These are phyloP conservation scores for Eriocheir sinensis DNA, from an alignment of 1,140 invertebrate species.

Conservation along the genomic window DNA sequence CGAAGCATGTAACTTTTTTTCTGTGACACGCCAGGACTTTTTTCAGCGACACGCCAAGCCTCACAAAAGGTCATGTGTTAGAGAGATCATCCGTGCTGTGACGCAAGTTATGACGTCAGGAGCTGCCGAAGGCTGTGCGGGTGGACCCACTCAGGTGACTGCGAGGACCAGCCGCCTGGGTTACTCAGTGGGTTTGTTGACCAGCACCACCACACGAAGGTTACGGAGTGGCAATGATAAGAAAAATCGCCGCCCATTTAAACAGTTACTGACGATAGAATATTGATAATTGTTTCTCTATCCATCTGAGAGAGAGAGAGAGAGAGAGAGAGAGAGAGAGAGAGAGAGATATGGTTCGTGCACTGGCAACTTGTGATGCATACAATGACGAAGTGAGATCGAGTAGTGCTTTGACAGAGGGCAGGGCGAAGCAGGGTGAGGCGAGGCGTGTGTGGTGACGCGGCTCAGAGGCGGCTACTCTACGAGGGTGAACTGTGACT, in stretches of 20 bases:
- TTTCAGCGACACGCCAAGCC: not conserved
- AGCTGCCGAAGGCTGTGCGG: not conserved
- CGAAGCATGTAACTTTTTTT: not conserved
- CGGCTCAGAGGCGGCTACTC: not conserved
- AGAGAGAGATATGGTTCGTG: not conserved
- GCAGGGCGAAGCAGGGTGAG: too few species aligned
- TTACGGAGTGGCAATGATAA: not conserved
- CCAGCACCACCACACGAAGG: not conserved
- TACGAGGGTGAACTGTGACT: not conserved
- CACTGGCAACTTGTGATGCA: not conserved
- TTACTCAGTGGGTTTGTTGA: not conserved
- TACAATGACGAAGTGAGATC: not conserved
- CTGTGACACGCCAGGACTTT: not conserved
- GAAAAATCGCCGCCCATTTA: not conserved
- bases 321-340: not conserved
- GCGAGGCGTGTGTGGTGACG: not conserved
- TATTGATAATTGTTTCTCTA: not conserved
- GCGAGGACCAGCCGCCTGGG: not conserved
- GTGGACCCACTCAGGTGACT: conserved; percentile 45
- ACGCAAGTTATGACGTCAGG: conserved; percentile 44
- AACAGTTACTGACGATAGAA: not conserved
- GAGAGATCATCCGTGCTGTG: conserved; percentile 52
- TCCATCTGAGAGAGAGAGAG: not conserved
- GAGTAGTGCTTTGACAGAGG: not conserved
- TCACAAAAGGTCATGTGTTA: conserved; percentile 48